These are phyloP conservation scores for Riparia riparia DNA, from an alignment of 2,113 vertebrate species.

Conservation along the genomic window DNA sequence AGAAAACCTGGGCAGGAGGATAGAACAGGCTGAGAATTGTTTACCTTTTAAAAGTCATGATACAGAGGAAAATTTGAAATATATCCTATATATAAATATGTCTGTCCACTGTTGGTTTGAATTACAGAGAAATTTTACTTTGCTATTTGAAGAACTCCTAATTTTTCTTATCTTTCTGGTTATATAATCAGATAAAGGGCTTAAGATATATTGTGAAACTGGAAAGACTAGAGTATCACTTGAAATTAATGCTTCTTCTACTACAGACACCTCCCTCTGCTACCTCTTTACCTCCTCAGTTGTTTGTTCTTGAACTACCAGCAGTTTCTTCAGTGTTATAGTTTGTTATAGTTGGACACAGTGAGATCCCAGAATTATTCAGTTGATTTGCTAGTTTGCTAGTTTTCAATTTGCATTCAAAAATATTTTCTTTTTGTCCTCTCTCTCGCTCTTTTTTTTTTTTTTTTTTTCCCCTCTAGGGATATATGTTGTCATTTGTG, in stretches of 20 bases:
- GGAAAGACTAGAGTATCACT: neutral
- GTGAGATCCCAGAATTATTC: neutral
- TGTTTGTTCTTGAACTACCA: neutral
- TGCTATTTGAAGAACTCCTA: neutral
- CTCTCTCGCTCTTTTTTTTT: too few relatives aligned
- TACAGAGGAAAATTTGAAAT: neutral
- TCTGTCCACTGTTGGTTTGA: neutral
- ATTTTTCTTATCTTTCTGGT: constrained; percentile 1
- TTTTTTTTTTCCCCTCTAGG: neutral
- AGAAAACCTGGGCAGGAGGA: neutral
- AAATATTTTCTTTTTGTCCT: neutral
- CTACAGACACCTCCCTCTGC: constrained; percentile 2
- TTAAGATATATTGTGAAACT: neutral
- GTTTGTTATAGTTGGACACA: neutral
- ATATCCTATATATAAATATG: neutral
- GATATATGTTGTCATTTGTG: neutral
- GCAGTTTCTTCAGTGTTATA: neutral
- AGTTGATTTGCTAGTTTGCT: neutral
- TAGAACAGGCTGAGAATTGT: neutral
- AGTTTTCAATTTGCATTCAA: neutral
- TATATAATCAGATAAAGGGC: constrained; percentile 8
- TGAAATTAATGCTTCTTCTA: neutral
- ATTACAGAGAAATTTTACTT: neutral
- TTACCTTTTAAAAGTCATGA: neutral
- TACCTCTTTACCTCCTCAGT: neutral